Evolutionary conservation across 2,888 invertebrate genomes (phyloP), one percentile per base, ranked within the genome.

Genomic region (Crematogaster levior): DNA sequence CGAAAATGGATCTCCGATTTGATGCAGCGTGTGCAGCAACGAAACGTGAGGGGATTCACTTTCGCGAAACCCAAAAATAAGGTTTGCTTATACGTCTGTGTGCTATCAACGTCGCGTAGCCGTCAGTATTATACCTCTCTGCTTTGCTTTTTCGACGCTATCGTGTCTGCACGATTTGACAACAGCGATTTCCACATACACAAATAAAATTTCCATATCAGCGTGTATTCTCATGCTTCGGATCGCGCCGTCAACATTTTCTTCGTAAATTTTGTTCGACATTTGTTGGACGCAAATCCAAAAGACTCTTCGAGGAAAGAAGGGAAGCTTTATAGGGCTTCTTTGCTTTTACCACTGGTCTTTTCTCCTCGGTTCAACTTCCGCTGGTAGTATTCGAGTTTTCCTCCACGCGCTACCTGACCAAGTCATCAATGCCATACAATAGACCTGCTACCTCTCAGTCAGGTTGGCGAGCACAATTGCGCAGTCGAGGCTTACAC

Each of bases 51-150:
- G 56, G 73, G 81, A 81, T 81, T 83, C 66, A 81, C 85, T 74
- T 79, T 30, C 60, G 58, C 68, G 43, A 70, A 43, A 60, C 65
- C 37, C 81, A 70, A 74, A 86, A 86, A 83, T 85, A 86, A 86
- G 56, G 30, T 56, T 30, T 30, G 77, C 40, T 53, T 34, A n/a
- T n/a, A 27, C 43, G 66, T 12, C 21, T n/a, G 75, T 68, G 18
- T 6, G 30, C 30, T 56, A 24, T 56, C 56, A 56, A 68, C 43
- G 61, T 34, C 34, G 48, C 34, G 18, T 61, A 40, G 21, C 46
- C 27, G 48, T 74, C 61, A 40, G 21, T 34, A 46, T 48, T 34
- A 53, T 18, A 48, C 15, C 15, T 48, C 61, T 37, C 56, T 27
- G 7, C 1, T 21, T n/a, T 12, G 37, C 24, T 37, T n/a, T 53